A percentile compares a stretch with the other conserved stretches of the same genome.
These are phyloP conservation scores for Pangasius larnaudii DNA, from an alignment of 2,797 vertebrate species.

Conservation along the genomic window DNA sequence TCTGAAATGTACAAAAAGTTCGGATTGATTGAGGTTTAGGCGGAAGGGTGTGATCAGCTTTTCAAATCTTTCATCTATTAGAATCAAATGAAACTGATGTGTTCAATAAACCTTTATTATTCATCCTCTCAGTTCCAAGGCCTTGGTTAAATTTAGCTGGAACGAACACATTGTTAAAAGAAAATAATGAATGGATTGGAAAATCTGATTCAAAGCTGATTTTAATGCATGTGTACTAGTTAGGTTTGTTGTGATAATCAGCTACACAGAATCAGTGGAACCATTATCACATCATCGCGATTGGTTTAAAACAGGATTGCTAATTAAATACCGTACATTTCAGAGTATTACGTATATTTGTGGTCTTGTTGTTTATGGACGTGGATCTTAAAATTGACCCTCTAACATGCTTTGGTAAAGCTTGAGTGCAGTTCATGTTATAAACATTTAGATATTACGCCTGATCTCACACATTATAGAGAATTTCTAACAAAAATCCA, in stretches of 20 bases:
- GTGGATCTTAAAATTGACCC: background rate
- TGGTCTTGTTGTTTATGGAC: background rate
- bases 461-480: background rate
- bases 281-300: background rate
- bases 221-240: background rate
- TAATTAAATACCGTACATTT: background rate
- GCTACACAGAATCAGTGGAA: background rate
- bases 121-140: background rate
- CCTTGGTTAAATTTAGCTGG: background rate
- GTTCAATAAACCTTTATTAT: background rate
- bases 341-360: background rate
- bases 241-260: background rate
- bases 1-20: background rate
- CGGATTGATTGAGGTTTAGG: background rate
- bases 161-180: background rate
- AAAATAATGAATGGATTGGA: background rate
- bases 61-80: too few relatives aligned
- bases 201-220: background rate
- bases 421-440: background rate
- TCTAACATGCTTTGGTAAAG: background rate
- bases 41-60: background rate
- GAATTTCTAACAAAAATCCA: background rate
- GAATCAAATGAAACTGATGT: background rate
- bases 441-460: background rate
- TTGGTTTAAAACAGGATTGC: background rate